Evolutionary conservation across 2,113 vertebrate species (phyloP), one percentile per base, ranked within the genome.

Genomic region (Illadopsis cleaveri): DNA sequence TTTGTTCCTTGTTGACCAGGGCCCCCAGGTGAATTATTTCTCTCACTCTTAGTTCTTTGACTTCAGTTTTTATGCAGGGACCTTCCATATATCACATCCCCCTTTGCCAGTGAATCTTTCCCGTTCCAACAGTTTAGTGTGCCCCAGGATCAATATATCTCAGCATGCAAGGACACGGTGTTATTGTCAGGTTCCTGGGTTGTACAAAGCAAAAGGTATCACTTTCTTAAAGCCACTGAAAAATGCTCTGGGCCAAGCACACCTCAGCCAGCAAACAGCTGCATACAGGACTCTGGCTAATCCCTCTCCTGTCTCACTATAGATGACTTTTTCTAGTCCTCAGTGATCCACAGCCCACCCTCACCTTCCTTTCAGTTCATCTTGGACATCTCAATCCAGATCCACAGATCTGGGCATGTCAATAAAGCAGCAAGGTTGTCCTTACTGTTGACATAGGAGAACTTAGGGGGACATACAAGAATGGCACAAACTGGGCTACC

Each of bases 71-170:
- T 64, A 56, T 2, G 3, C 40, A 68, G 61, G 48, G 56, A 93
- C 91, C 77, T 96, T 82, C 47, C 44, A 30, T 89, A 93, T 82
- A 95, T 94, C 95, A 95, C 89, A 89, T 53, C 86, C 57, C 23
- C 53, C 69, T 86, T 84, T 0, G 23, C 81, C 77, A 84, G 86
- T 96, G 91, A 96, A 97, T 97, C 95, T 92, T 83, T 89, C 86
- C 70, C 1, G 18, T 91, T 94, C 89, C 62, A 95, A 93, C 69
- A 84, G 60, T 89, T 93, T 48, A 81, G 91, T 42, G 68, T 87
- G 91, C 65, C 83, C 88, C 8, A 20, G 57, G 84, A 96, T 97
- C 95, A 83, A 97, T 96, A 95, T 86, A 95, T 97, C 96, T 96
- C 85, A 93, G 89, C 72, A 66, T 47, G 65, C 95, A 97, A 97